Evolutionary conservation across 2,888 invertebrate species (phyloP).

Genomic region (Neoscelio sp.): DNA sequence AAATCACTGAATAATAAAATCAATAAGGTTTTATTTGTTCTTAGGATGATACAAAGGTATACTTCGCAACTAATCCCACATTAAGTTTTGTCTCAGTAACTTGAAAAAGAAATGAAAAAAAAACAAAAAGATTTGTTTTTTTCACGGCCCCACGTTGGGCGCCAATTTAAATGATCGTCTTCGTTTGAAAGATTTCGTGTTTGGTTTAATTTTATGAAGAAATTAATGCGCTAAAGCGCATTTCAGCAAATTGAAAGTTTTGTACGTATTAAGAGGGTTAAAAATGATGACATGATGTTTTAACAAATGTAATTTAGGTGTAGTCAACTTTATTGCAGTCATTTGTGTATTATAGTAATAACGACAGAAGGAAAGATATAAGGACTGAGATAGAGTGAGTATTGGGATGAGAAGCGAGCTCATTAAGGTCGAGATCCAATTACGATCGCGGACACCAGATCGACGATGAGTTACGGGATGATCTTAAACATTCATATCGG

Average conservation of each 20-base stretch:
- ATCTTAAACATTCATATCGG: constrained; percentile 59
- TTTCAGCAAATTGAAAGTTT: constrained; percentile 47
- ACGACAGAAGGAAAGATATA: constrained; percentile 42
- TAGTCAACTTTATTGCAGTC: constrained; percentile 48
- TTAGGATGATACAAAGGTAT: too few species aligned
- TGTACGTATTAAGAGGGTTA: not conserved
- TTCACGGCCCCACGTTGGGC: constrained; percentile 1
- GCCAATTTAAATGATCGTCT: constrained; percentile 22
- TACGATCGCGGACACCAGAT: constrained; percentile 60
- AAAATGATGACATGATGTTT: constrained; percentile 36
- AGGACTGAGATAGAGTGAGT: constrained; percentile 28
- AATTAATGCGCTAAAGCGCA: constrained; percentile 3
- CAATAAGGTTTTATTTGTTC: too few species aligned
- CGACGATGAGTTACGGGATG: constrained; percentile 58
- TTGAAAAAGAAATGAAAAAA: constrained; percentile 18
- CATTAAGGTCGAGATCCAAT: constrained; percentile 65
- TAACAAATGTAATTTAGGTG: constrained; percentile 54
- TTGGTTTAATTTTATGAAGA: constrained; percentile 25
- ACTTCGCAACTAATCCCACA: not conserved
- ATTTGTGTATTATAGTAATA: constrained; percentile 63
- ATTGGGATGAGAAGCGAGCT: constrained; percentile 61
- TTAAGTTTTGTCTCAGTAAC: constrained; percentile 11
- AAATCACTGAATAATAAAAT: too few species aligned
- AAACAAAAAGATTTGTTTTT: too few species aligned
- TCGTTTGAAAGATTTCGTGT: constrained; percentile 14